phyloP scores from a whole-genome alignment of 1,140 invertebrate species.

The Rhagoletis zephyria region DNA sequence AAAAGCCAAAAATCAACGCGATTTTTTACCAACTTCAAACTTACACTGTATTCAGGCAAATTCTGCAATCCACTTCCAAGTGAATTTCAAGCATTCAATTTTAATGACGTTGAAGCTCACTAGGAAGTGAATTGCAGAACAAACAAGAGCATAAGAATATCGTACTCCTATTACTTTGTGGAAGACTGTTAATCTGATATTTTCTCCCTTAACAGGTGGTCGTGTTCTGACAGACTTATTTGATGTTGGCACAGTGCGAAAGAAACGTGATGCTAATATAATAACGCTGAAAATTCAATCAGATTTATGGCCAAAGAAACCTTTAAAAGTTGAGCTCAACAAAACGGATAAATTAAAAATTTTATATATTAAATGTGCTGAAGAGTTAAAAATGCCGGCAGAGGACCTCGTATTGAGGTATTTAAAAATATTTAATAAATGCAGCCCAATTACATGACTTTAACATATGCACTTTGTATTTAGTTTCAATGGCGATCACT shows the following conservation, averaged over 20 bases:
- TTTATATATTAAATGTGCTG: conserved; percentile 67
- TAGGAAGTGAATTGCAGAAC: too few relatives aligned
- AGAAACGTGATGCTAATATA: conserved; percentile 55
- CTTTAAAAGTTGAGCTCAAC: conserved; percentile 62
- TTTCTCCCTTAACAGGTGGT: conserved; percentile 60
- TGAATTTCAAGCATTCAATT: too few relatives aligned
- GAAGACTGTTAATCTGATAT: not conserved
- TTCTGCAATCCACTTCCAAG: too few relatives aligned
- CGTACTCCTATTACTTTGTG: not conserved
- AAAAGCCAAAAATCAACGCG: too few relatives aligned
- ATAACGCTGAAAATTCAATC: conserved; percentile 64
- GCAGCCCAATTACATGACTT: too few relatives aligned
- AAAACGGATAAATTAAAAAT: conserved; percentile 65
- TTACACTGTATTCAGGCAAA: too few relatives aligned
- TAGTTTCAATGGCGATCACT: conserved; percentile 67
- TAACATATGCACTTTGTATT: conserved; percentile 10
- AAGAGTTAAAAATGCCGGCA: conserved; percentile 61
- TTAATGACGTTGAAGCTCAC: too few relatives aligned
- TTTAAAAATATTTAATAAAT: too few relatives aligned
- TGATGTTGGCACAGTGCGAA: not conserved
- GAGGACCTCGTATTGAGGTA: conserved; percentile 33
- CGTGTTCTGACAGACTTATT: conserved; percentile 56
- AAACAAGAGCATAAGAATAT: too few relatives aligned
- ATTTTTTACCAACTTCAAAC: too few relatives aligned
- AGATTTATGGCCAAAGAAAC: conserved; percentile 62